Percentiles rank a stretch among this genome's conserved stretches.
These are phyloP conservation scores for Molanna angustata DNA, from an alignment of 2,888 invertebrate species.

Conservation along the genomic window DNA sequence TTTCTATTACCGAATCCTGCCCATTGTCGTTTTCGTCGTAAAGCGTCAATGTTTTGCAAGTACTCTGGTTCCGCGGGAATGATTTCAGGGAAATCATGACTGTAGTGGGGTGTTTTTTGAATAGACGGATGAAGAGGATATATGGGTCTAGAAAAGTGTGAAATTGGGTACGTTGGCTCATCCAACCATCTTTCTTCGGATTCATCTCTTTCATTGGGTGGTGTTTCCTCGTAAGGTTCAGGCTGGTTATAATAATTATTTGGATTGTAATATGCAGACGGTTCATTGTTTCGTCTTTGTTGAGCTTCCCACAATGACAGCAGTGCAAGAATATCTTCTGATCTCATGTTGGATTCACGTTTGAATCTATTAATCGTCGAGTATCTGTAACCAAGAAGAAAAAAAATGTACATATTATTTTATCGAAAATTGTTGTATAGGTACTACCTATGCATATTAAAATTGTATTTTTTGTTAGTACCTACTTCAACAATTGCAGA, in stretches of 20 bases:
- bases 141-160: conserved; percentile 40
- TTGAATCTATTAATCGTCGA: conserved; percentile 53
- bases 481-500: not conserved
- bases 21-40: conserved; percentile 51
- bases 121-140: conserved; percentile 47
- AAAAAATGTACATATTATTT: no score
- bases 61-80: conserved; percentile 49
- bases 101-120: conserved; percentile 51
- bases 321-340: conserved; percentile 59
- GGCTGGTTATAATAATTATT: conserved; percentile 47
- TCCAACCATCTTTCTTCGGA: conserved; percentile 59
- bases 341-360: conserved; percentile 59
- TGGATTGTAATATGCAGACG: conserved; percentile 51
- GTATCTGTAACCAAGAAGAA: conserved; percentile 28
- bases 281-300: conserved; percentile 51
- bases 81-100: conserved; percentile 45
- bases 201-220: conserved; percentile 52
- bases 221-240: conserved; percentile 49
- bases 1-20: conserved; percentile 39
- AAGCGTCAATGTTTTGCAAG: conserved; percentile 48
- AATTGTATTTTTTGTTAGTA: not conserved
- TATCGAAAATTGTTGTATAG: no score
- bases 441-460: not conserved
- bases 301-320: conserved; percentile 61
- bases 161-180: conserved; percentile 55